Conservation (phyloP, 1,140 invertebrate genomes). For the Drosophila jambulina region DNA sequence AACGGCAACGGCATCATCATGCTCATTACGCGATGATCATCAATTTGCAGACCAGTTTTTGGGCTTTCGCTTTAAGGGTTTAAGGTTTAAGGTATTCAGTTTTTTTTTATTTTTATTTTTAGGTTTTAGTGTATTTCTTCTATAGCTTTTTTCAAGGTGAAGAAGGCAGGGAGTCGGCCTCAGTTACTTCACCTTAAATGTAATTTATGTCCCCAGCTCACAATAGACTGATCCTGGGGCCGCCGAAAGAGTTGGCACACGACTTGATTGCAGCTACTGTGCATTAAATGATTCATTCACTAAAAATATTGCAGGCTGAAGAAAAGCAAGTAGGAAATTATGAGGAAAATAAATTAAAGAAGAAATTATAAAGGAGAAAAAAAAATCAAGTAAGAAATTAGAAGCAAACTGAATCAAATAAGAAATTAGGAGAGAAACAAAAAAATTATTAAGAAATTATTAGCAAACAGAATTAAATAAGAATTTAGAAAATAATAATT, state of each 20-base stretch:
- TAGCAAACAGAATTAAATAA: too few relatives aligned
- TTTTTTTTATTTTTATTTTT: not conserved
- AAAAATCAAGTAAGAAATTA: not conserved
- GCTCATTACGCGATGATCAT: slow-evolving; percentile 52
- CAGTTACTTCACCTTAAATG: slow-evolving; percentile 70
- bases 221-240: slow-evolving; percentile 63
- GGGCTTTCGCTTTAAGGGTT: slow-evolving; percentile 8
- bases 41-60: slow-evolving; percentile 48
- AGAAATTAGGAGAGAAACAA: too few relatives aligned
- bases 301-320: not conserved
- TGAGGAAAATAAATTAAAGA: not conserved
- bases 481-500: too few relatives aligned
- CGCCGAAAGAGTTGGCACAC: slow-evolving; percentile 37
- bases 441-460: too few relatives aligned
- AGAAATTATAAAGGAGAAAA: slow-evolving; percentile 8
- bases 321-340: not conserved
- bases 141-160: slow-evolving; percentile 57
- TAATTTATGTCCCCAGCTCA: slow-evolving; percentile 70
- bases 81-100: slow-evolving; percentile 7
- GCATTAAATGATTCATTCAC: slow-evolving; percentile 46
- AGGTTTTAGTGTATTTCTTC: slow-evolving; percentile 7
- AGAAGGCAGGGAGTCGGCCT: not conserved
- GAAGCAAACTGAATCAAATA: too few relatives aligned
- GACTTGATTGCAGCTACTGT: slow-evolving; percentile 80
- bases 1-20: slow-evolving; percentile 51